These are phyloP conservation scores for Alcis repandata DNA, from an alignment of 2,888 invertebrate species.

Conservation along the genomic window DNA sequence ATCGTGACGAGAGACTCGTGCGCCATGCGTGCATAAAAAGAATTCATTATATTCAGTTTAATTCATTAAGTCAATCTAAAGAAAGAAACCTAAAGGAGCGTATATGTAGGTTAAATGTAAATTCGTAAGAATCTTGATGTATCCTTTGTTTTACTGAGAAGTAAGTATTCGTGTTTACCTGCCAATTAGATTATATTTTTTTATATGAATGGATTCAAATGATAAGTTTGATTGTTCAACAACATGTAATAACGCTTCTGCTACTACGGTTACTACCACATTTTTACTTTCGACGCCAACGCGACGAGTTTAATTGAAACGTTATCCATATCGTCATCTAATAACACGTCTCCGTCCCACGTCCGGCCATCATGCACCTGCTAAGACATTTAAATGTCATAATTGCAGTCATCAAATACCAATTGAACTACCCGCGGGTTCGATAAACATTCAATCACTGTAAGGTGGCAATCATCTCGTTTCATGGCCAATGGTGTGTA, in stretches of 20 bases:
- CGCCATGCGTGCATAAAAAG: constrained; percentile 9
- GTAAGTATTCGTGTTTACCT: too few relatives aligned
- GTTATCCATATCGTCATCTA: constrained; percentile 22
- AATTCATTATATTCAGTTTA: constrained; percentile 2
- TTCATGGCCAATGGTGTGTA: constrained; percentile 33
- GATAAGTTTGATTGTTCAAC: not conserved
- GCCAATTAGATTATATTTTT: not conserved
- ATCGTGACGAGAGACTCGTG: constrained; percentile 30
- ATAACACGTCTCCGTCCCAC: constrained; percentile 30
- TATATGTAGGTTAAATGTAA: not conserved
- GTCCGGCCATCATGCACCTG: constrained; percentile 30
- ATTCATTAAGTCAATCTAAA: not conserved
- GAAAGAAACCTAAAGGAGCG: not conserved
- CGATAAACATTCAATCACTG: constrained; percentile 34
- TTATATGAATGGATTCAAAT: not conserved
- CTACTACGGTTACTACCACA: not conserved
- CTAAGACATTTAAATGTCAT: constrained; percentile 27
- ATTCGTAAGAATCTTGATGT: not conserved
- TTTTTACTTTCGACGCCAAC: not conserved
- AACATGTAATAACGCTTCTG: too few relatives aligned
- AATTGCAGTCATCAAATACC: constrained; percentile 31
- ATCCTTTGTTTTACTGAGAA: constrained; percentile 2
- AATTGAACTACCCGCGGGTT: constrained; percentile 12
- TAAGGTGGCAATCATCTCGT: constrained; percentile 43
- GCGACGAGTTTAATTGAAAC: constrained; percentile 2